Conservation (phyloP, 2,888 invertebrate genomes). For the Anorthoa munda region DNA sequence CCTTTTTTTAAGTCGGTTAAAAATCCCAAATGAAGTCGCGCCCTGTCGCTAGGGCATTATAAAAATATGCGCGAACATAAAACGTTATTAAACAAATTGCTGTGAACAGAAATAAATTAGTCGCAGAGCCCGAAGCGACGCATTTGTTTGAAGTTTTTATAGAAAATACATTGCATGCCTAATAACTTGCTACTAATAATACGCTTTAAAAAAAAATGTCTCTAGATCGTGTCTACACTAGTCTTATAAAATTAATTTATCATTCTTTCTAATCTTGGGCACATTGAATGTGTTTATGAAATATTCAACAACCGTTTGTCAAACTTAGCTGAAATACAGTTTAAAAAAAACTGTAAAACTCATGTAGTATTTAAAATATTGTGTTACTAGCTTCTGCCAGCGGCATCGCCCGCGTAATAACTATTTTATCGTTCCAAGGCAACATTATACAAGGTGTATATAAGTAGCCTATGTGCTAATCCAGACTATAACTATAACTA, state of each 20-base stretch:
- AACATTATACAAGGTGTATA: too few species aligned
- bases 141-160: conserved; percentile 59
- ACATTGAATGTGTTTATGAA: background rate
- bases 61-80: conserved; percentile 54
- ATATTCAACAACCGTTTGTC: background rate
- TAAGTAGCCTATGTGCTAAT: too few species aligned
- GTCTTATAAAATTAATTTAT: conserved; percentile 1
- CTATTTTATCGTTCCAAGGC: too few species aligned
- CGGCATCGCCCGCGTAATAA: too few species aligned
- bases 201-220: conserved; percentile 13
- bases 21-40: background rate
- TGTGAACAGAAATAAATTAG: conserved; percentile 60
- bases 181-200: conserved; percentile 49
- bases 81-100: conserved; percentile 52
- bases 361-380: background rate
- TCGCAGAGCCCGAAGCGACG: conserved; percentile 42
- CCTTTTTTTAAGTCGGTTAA: too few species aligned
- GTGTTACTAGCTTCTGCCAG: too few species aligned
- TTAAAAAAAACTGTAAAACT: background rate
- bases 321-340: background rate
- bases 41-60: conserved; percentile 22
- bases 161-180: conserved; percentile 32
- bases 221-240: conserved; percentile 26
- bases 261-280: conserved; percentile 1
- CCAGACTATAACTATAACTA: too few species aligned